Conservation (phyloP, 1,140 invertebrate genomes). For the Pseudachorutes palmiensis region DNA sequence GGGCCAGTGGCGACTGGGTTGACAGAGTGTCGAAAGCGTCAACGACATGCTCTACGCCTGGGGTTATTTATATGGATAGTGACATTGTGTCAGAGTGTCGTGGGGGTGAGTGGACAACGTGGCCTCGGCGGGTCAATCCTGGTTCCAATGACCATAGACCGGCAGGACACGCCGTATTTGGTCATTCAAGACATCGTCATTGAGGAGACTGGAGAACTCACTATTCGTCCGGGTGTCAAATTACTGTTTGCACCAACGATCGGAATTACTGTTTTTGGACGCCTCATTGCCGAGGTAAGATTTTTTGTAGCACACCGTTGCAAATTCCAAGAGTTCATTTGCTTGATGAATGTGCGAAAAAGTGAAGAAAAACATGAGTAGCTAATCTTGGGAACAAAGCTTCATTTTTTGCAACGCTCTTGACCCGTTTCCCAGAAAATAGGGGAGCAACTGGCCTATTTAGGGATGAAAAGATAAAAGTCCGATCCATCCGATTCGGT, state of each 20-base stretch:
- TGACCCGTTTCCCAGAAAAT: not conserved
- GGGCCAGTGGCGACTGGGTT: too few relatives aligned
- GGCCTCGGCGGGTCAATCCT: slow-evolving; percentile 28
- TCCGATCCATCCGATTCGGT: not conserved
- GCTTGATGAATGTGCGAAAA: too few relatives aligned
- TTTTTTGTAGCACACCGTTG: not conserved
- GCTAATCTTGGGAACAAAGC: not conserved
- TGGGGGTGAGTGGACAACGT: not conserved
- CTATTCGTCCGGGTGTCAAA: slow-evolving; percentile 75
- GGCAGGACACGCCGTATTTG: slow-evolving; percentile 62
- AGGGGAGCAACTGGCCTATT: too few relatives aligned
- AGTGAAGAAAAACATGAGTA: too few relatives aligned
- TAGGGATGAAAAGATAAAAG: not conserved
- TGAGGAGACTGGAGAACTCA: slow-evolving; percentile 60
- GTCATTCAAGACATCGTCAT: slow-evolving; percentile 72
- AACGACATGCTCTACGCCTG: too few relatives aligned
- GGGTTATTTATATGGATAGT: too few relatives aligned
- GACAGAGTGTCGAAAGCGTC: too few relatives aligned
- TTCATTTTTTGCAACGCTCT: not conserved
- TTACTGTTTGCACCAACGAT: slow-evolving; percentile 77
- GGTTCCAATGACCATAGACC: slow-evolving; percentile 43
- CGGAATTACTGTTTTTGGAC: slow-evolving; percentile 80
- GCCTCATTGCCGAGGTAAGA: slow-evolving; percentile 70
- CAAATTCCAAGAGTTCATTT: not conserved
- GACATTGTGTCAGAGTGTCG: not conserved